phyloP scores from a whole-genome alignment of 2,113 vertebrate genomes.

The Saimiri boliviensis region DNA sequence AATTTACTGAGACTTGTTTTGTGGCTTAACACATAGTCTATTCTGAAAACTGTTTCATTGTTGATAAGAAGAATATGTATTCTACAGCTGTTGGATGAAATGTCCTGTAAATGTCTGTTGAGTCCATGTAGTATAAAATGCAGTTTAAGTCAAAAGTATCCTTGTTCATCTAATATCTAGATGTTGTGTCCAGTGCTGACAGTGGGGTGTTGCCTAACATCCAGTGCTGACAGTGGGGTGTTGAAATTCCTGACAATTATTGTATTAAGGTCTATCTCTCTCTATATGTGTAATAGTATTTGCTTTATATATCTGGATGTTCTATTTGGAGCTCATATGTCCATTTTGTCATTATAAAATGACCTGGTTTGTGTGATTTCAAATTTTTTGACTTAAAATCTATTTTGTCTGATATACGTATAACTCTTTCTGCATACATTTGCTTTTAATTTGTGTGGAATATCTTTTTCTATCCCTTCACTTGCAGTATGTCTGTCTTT shows the following conservation, averaged over 20 bases:
- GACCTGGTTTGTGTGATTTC: neutral
- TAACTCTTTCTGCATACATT: neutral
- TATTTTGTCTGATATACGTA: neutral
- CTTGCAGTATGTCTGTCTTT: neutral
- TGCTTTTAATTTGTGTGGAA: neutral
- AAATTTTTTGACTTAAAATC: neutral
- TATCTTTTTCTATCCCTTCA: neutral
- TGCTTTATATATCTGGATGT: neutral
- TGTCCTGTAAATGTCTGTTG: neutral
- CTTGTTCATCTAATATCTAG: neutral
- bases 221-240: neutral
- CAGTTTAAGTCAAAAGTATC: neutral
- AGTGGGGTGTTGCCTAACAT: neutral
- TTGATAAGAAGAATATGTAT: neutral
- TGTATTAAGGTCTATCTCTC: neutral
- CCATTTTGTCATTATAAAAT: neutral
- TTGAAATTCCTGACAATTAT: neutral
- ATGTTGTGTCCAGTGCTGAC: neutral
- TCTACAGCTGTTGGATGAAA: neutral
- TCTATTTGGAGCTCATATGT: neutral
- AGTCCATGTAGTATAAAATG: neutral
- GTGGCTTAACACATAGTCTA: neutral
- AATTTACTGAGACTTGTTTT: neutral
- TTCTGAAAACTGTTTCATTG: neutral
- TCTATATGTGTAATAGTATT: neutral